phyloP scores from a whole-genome alignment of 2,797 vertebrate genomes.

The Coregonus suidteri region DNA sequence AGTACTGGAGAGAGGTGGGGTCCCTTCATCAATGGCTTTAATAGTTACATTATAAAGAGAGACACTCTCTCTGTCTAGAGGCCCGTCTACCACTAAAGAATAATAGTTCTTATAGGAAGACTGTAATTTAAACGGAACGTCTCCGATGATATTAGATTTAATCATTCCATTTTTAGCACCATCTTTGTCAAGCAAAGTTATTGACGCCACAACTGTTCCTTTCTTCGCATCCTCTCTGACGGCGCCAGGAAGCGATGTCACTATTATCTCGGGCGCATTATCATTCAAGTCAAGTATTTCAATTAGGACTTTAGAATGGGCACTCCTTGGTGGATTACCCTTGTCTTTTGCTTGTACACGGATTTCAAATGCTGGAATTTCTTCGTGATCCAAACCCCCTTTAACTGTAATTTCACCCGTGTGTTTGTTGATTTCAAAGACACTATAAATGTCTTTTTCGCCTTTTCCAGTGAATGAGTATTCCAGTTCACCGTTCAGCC shows the following conservation, averaged over 20 bases:
- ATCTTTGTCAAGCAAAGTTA: background rate
- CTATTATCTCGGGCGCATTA: background rate
- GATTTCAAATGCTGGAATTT: background rate
- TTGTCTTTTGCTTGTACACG: background rate
- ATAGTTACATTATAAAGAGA: constrained; percentile 28
- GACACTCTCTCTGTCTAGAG: constrained; percentile 30
- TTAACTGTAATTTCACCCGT: constrained; percentile 39
- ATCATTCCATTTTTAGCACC: constrained; percentile 4
- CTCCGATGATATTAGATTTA: background rate
- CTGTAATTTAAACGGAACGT: constrained; percentile 7
- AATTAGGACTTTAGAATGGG: constrained; percentile 1
- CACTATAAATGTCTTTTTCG: background rate
- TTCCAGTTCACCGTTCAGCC: constrained; percentile 47
- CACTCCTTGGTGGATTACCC: background rate
- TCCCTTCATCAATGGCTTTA: constrained; percentile 31
- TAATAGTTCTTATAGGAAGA: constrained; percentile 23
- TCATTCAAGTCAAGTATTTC: background rate
- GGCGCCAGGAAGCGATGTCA: background rate
- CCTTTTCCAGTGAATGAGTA: constrained; percentile 54
- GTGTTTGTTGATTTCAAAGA: background rate
- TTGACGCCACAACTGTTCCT: background rate
- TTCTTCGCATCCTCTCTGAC: background rate
- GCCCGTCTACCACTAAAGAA: constrained; percentile 22
- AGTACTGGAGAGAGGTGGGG: constrained; percentile 28
- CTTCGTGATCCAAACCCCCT: constrained; percentile 7